Percentiles rank a stretch among this genome's conserved stretches.
These are phyloP conservation scores for Ornithoptera priamus DNA, from an alignment of 2,888 invertebrate species.

Conservation along the genomic window DNA sequence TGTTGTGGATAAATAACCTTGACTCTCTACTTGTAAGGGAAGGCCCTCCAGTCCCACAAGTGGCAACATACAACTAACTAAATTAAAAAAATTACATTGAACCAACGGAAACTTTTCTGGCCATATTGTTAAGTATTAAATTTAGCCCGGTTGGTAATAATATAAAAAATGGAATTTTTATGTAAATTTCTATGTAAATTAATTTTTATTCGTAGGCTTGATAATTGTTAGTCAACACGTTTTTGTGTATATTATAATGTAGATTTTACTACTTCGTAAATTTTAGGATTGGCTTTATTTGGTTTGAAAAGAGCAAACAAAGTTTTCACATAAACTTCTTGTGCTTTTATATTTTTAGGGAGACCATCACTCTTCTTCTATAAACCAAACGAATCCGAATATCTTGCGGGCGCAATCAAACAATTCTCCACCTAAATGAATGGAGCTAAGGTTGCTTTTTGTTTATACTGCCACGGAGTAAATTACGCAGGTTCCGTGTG, in stretches of 20 bases:
- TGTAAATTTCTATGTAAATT: no score
- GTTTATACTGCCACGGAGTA: conserved; percentile 1
- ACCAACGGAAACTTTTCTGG: no score
- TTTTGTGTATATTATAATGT: conserved; percentile 8
- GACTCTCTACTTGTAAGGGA: no score
- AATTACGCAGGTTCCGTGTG: conserved; percentile 30
- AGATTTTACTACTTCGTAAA: conserved; percentile 10
- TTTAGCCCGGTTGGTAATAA: no score
- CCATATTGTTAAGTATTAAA: no score
- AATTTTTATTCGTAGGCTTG: no score
- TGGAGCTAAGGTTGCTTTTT: conserved; percentile 5
- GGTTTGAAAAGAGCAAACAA: conserved; percentile 12
- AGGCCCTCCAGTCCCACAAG: no score
- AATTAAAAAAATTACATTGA: no score
- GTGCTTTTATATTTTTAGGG: conserved; percentile 26
- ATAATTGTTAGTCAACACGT: neutral
- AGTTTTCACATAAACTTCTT: conserved; percentile 24
- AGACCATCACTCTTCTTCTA: conserved; percentile 28
- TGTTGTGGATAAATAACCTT: no score
- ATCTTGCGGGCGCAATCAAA: neutral
- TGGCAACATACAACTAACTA: no score
- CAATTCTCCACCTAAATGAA: conserved; percentile 3
- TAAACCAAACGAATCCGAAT: conserved; percentile 18
- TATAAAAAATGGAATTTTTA: no score
- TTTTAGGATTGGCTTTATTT: conserved; percentile 10